These are phyloP conservation scores for Dicyrtoma fusca DNA, from an alignment of 2,888 invertebrate genomes.

Conservation along the genomic window DNA sequence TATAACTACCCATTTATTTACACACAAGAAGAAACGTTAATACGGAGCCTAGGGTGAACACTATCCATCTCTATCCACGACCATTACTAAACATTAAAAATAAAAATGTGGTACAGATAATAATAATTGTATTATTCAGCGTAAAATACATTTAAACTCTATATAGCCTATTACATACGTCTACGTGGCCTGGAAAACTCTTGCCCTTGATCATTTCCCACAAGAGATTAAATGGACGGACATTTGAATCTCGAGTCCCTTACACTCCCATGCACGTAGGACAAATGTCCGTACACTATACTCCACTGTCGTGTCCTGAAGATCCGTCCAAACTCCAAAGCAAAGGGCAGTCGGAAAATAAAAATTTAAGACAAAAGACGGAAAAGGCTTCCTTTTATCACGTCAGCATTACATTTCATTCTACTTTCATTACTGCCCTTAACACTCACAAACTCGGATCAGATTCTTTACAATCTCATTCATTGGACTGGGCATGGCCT, in stretches of 20 bases:
- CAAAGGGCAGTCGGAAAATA: too few species aligned
- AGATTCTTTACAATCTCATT: too few species aligned
- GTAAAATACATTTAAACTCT: not conserved
- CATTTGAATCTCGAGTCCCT: not conserved
- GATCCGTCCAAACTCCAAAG: not conserved
- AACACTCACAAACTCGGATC: too few species aligned
- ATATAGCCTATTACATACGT: too few species aligned
- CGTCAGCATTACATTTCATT: not conserved
- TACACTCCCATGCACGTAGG: constrained; percentile 4
- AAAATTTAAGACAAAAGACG: not conserved
- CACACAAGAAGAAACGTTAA: too few species aligned
- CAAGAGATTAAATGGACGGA: constrained; percentile 32
- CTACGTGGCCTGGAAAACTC: too few species aligned
- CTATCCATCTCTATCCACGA: not conserved
- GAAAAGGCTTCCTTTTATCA: not conserved
- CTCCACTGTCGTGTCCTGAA: not conserved
- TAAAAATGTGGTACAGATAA: not conserved
- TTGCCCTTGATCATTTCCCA: constrained; percentile 27
- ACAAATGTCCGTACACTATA: constrained; percentile 12
- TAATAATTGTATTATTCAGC: not conserved
- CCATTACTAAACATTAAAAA: not conserved
- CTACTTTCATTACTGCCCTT: too few species aligned
- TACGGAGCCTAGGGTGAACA: too few species aligned
- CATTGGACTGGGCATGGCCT: too few species aligned
- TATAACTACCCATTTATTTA: too few species aligned